Percentiles rank a stretch among this genome's conserved stretches.
Conservation (phyloP, 1,140 invertebrate genomes). For the Drosophila sp. region DNA sequence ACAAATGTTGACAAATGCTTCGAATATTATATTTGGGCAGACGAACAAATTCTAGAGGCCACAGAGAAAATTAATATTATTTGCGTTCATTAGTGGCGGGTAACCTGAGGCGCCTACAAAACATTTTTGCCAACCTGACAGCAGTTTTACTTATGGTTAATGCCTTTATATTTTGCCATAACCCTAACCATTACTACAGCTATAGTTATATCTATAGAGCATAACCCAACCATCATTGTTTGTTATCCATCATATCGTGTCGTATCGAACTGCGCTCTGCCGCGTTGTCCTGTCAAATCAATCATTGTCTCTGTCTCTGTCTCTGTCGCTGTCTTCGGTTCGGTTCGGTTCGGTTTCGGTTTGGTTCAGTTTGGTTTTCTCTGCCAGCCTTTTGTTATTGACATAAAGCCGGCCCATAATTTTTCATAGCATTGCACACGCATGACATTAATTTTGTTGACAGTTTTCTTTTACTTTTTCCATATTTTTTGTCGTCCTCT, state of each 20-base stretch:
- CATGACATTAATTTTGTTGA: slow-evolving; percentile 84
- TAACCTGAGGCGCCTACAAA: slow-evolving; percentile 61
- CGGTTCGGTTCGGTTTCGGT: slow-evolving; percentile 10
- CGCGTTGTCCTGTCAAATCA: slow-evolving; percentile 79
- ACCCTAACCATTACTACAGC: slow-evolving; percentile 13
- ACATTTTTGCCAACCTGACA: slow-evolving; percentile 22
- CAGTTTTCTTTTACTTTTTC: slow-evolving; percentile 79
- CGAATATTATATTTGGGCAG: slow-evolving; percentile 70
- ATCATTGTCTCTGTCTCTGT: slow-evolving; percentile 74
- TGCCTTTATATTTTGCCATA: slow-evolving; percentile 39
- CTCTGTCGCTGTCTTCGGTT: no score
- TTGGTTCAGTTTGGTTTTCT: slow-evolving; percentile 14
- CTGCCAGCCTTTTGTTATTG: slow-evolving; percentile 72
- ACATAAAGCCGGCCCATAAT: slow-evolving; percentile 80
- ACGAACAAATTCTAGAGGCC: slow-evolving; percentile 21
- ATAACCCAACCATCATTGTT: slow-evolving; percentile 8
- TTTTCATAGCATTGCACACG: slow-evolving; percentile 82
- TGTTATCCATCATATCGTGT: slow-evolving; percentile 32
- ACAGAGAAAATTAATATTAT: slow-evolving; percentile 67
- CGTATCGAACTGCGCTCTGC: slow-evolving; percentile 21
- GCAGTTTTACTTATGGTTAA: slow-evolving; percentile 37
- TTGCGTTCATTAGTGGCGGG: slow-evolving; percentile 77
- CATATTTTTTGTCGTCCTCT: slow-evolving; percentile 29
- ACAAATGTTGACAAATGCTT: slow-evolving; percentile 83
- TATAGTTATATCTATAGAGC: neutral